Percentiles rank a stretch among this genome's conserved stretches.
Evolutionary conservation across 2,113 vertebrate genomes (phyloP).

Genomic region (Crotalus horridus): DNA sequence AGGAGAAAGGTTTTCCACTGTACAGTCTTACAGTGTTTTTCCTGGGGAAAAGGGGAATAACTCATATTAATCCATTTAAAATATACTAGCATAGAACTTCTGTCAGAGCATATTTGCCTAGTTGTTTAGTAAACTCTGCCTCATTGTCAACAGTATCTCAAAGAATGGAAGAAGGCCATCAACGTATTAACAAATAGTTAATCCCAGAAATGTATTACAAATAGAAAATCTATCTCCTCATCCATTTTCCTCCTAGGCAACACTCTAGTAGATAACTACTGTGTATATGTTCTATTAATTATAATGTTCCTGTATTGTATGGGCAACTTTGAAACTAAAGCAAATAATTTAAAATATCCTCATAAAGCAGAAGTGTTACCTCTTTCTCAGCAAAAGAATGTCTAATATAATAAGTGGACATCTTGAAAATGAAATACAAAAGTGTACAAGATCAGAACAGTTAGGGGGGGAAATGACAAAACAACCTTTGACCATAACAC

Average conservation of each 20-base stretch:
- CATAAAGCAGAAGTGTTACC: background rate
- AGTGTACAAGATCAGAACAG: conserved; percentile 19
- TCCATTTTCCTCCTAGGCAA: background rate
- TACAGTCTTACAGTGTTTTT: conserved; percentile 2
- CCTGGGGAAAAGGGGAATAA: background rate
- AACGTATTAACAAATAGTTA: background rate
- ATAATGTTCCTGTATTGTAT: background rate
- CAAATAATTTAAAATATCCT: background rate
- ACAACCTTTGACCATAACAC: conserved; percentile 7
- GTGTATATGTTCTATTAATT: background rate
- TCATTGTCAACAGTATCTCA: background rate
- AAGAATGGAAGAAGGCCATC: background rate
- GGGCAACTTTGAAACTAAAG: background rate
- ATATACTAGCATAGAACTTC: conserved; percentile 11
- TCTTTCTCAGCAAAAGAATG: background rate
- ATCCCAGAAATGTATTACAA: background rate
- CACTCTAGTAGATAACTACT: background rate
- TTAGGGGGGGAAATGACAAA: conserved; percentile 36
- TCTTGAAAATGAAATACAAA: conserved; percentile 49
- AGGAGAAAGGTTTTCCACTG: conserved; percentile 17
- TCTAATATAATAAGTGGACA: conserved; percentile 2
- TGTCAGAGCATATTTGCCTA: background rate
- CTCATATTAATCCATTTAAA: conserved; percentile 36
- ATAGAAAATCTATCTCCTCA: background rate
- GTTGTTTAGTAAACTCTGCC: background rate